Conservation (phyloP, 2,113 vertebrate species). For the Embiotoca jacksoni region DNA sequence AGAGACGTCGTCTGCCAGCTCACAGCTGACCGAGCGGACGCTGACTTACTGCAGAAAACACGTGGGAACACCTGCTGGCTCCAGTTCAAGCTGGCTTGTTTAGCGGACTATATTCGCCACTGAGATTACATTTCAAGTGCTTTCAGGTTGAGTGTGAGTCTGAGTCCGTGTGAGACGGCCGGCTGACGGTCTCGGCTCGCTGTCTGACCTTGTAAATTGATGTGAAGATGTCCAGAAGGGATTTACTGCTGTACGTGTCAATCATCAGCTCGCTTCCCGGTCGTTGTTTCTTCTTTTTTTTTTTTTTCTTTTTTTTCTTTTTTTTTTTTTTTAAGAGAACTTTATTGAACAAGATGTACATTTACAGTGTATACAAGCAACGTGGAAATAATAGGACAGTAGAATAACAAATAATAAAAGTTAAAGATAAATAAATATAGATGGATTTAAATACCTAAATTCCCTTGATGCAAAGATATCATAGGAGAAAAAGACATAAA, state of each 20-base stretch:
- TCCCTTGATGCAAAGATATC: too few relatives aligned
- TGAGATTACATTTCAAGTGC: not conserved
- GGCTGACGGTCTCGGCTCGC: not conserved
- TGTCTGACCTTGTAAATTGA: slow-evolving; percentile 65
- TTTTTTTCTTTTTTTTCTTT: too few relatives aligned
- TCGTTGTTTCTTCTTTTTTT: too few relatives aligned
- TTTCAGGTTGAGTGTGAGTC: not conserved
- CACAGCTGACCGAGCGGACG: not conserved
- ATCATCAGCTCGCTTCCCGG: slow-evolving; percentile 47
- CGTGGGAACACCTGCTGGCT: not conserved
- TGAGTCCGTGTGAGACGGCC: not conserved
- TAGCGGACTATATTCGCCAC: slow-evolving; percentile 5
- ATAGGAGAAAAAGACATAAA: too few relatives aligned
- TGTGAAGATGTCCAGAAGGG: slow-evolving; percentile 1
- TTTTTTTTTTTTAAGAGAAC: too few relatives aligned
- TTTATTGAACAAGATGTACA: too few relatives aligned
- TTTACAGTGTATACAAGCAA: too few relatives aligned
- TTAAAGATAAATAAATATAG: too few relatives aligned
- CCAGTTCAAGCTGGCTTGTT: slow-evolving; percentile 31
- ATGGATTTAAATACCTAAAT: too few relatives aligned
- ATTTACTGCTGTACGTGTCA: slow-evolving; percentile 30
- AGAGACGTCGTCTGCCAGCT: not conserved
- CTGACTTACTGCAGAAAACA: too few relatives aligned
- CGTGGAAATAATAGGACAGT: too few relatives aligned
- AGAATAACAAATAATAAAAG: too few relatives aligned